phyloP scores from a whole-genome alignment of 2,113 vertebrate genomes.

The Saiga tatarica region DNA sequence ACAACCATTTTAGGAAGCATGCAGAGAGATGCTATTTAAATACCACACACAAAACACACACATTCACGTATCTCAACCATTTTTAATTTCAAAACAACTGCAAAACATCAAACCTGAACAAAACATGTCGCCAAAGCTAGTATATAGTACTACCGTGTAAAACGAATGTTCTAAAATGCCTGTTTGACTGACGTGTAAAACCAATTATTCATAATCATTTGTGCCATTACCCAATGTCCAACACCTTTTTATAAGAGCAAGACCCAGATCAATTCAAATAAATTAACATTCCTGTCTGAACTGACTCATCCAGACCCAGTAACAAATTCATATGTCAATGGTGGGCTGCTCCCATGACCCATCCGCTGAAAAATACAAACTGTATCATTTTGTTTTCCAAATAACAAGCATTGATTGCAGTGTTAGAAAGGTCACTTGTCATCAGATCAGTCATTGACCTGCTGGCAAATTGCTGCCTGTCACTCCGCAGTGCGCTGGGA shows the following conservation, averaged over 20 bases:
- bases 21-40: background rate
- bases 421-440: conserved; percentile 66
- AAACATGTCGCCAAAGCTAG: background rate
- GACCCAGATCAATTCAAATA: conserved; percentile 36
- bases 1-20: background rate
- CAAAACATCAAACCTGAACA: background rate
- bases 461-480: conserved; percentile 66
- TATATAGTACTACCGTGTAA: background rate
- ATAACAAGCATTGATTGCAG: conserved; percentile 68
- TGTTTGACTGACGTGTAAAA: background rate
- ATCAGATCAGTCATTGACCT: conserved; percentile 53
- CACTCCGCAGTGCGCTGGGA: background rate
- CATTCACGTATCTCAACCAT: background rate
- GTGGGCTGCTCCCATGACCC: background rate
- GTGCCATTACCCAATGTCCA: background rate
- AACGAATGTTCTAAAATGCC: background rate
- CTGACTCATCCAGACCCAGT: background rate
- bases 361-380: conserved; percentile 59
- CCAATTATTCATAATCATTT: conserved; percentile 21
- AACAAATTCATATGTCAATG: conserved; percentile 59
- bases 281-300: conserved; percentile 59
- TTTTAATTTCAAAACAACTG: background rate
- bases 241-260: conserved; percentile 36
- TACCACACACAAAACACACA: background rate
- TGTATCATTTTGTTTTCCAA: conserved; percentile 71